phyloP scores from a whole-genome alignment of 2,888 invertebrate species.

The Bombylius discolor region DNA sequence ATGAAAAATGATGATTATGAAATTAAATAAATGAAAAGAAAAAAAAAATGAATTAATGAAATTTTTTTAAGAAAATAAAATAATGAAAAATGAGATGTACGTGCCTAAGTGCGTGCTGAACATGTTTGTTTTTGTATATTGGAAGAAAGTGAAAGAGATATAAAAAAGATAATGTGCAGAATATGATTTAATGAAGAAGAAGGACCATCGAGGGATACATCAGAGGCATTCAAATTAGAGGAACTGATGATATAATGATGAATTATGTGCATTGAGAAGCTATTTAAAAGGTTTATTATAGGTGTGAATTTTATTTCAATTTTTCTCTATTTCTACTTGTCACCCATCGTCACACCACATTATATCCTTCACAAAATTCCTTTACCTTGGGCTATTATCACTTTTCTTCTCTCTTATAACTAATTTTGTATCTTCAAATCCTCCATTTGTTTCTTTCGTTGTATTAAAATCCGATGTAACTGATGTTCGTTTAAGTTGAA shows the following conservation, averaged over 20 bases:
- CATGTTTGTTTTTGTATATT: no score
- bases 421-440: constrained; percentile 27
- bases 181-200: no score
- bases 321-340: not conserved
- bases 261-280: no score
- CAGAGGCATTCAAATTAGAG: no score
- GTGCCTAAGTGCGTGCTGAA: no score
- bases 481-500: constrained; percentile 28
- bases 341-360: no score
- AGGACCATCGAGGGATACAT: no score
- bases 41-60: not conserved
- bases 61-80: not conserved
- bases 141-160: no score
- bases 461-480: constrained; percentile 10
- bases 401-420: constrained; percentile 30
- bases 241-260: no score
- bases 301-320: no score
- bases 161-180: no score
- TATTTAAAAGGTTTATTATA: no score
- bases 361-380: not conserved
- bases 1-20: not conserved
- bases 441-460: constrained; percentile 15
- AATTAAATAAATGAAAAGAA: not conserved
- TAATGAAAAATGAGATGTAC: not conserved
- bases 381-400: constrained; percentile 36